Evolutionary conservation across 1,140 invertebrate species (phyloP).

Genomic region (Orchesella cincta): DNA sequence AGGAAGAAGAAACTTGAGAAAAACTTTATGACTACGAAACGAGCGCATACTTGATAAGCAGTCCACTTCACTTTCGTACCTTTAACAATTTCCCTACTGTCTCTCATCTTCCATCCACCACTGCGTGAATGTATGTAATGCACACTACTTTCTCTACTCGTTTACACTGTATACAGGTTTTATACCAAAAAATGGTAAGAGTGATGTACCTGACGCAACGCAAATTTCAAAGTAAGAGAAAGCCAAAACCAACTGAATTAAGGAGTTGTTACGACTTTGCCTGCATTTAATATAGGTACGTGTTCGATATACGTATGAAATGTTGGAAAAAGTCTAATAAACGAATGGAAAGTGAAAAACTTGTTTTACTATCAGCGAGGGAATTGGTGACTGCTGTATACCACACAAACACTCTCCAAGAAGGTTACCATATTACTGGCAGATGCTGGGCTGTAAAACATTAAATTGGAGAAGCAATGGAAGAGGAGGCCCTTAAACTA

Average conservation of each 20-base stretch:
- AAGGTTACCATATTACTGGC: background rate
- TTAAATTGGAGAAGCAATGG: background rate
- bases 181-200: background rate
- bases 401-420: background rate
- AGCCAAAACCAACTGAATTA: no score
- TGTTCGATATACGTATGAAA: background rate
- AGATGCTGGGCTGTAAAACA: no score
- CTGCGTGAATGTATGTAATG: background rate
- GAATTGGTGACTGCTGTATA: background rate
- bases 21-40: background rate
- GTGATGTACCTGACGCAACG: background rate
- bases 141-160: no score
- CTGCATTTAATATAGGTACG: background rate
- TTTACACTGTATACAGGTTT: background rate
- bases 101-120: background rate
- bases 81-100: background rate
- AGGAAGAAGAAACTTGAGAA: background rate
- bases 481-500: background rate
- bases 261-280: background rate
- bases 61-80: background rate
- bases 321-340: conserved; percentile 1
- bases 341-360: background rate
- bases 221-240: background rate
- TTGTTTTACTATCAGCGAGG: background rate
- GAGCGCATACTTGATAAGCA: background rate